Conservation (phyloP, 2,113 vertebrate species). For the Rallus limicola region DNA sequence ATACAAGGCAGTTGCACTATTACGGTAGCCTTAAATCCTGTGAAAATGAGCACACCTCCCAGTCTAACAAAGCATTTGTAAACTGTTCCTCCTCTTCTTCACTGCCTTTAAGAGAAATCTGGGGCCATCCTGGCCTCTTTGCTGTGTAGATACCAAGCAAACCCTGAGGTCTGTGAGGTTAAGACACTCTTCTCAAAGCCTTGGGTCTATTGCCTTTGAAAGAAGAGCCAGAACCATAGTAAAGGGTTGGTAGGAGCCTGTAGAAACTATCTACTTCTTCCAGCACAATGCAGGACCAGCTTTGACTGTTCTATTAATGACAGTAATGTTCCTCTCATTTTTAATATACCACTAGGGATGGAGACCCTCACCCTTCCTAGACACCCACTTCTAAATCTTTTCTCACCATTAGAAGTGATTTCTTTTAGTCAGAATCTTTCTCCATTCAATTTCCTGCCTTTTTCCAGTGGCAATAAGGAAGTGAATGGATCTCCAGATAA, state of each 20-base stretch:
- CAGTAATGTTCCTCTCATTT: not conserved
- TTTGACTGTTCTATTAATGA: not conserved
- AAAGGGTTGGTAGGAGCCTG: not conserved
- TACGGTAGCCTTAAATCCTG: not conserved
- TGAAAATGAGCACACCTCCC: not conserved
- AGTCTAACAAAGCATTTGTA: not conserved
- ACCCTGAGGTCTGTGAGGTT: not conserved
- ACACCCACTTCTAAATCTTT: not conserved
- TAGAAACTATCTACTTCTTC: not conserved
- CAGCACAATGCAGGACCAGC: not conserved
- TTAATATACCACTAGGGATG: not conserved
- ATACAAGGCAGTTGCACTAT: not conserved
- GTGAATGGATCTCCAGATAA: not conserved
- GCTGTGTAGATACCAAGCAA: not conserved
- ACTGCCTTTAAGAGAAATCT: not conserved
- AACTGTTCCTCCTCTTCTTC: not conserved
- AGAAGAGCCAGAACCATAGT: not conserved
- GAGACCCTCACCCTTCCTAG: not conserved
- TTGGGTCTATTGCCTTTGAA: not conserved
- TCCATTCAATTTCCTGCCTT: not conserved
- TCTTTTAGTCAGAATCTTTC: not conserved
- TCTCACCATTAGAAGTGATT: not conserved
- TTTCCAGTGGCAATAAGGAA: not conserved
- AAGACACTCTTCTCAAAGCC: not conserved
- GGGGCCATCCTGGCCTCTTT: not conserved